Percentiles rank a stretch among this genome's conserved stretches.
Conservation (phyloP, 2,113 vertebrate species). For the Hippocampus comes region DNA sequence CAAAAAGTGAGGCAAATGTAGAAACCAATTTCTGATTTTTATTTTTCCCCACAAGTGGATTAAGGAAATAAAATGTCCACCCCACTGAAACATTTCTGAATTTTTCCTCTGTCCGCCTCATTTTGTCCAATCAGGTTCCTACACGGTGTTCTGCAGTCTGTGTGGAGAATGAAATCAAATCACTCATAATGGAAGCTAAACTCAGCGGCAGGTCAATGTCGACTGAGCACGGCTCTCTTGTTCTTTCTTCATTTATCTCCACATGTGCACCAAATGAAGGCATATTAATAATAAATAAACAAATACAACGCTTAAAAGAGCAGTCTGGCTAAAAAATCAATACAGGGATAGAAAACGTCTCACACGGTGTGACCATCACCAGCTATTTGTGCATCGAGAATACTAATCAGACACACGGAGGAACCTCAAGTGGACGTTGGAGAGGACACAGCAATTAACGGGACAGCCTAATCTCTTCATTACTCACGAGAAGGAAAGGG, state of each 20-base stretch:
- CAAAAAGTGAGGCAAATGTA: not conserved
- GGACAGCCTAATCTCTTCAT: conserved; percentile 43
- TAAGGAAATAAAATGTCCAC: not conserved
- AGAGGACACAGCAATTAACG: conserved; percentile 40
- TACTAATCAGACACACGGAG: conserved; percentile 56
- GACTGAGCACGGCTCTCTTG: conserved; percentile 33
- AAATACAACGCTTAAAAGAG: conserved; percentile 5
- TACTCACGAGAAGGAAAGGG: conserved; percentile 13
- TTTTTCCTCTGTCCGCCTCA: not conserved
- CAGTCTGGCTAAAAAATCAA: conserved; percentile 19
- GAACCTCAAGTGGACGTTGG: conserved; percentile 26
- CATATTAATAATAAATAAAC: conserved; percentile 26
- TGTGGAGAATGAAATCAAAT: not conserved
- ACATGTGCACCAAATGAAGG: conserved; percentile 20
- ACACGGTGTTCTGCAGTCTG: not conserved
- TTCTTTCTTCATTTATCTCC: conserved; percentile 50
- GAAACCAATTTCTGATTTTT: not conserved
- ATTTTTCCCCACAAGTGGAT: not conserved
- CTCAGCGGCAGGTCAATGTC: conserved; percentile 40
- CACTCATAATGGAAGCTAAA: conserved; percentile 12
- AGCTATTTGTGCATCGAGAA: conserved; percentile 49
- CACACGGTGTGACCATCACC: conserved; percentile 53
- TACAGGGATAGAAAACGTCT: conserved; percentile 38
- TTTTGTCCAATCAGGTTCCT: not conserved
- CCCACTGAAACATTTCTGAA: not conserved